Conservation (phyloP, 2,113 vertebrate species). For the Spheniscus mendiculus region DNA sequence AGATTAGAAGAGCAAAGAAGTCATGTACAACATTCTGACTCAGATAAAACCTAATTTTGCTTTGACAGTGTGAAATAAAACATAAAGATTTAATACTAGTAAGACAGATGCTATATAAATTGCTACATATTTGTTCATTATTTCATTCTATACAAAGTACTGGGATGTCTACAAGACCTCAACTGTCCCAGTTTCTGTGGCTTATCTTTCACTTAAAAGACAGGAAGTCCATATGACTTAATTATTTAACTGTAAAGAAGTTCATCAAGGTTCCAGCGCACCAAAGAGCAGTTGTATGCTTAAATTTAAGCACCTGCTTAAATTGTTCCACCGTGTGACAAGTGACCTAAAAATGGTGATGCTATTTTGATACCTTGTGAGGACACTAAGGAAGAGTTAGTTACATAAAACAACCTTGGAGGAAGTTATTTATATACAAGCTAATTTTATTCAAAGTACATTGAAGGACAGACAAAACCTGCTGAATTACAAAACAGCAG, state of each 20-base stretch:
- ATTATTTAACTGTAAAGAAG: not conserved
- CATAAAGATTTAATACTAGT: not conserved
- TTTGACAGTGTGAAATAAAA: not conserved
- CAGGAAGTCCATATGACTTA: not conserved
- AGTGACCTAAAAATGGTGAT: slow-evolving; percentile 12
- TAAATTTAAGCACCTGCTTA: not conserved
- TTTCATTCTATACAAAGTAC: not conserved
- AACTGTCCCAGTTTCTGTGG: not conserved
- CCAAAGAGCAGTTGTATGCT: not conserved
- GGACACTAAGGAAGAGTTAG: not conserved
- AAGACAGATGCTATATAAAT: not conserved
- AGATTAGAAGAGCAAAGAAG: not conserved
- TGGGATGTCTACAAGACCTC: not conserved
- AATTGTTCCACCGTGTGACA: not conserved
- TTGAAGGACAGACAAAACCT: slow-evolving; percentile 4
- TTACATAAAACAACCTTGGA: slow-evolving; percentile 20
- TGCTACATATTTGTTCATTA: not conserved
- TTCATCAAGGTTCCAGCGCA: not conserved
- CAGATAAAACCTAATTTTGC: not conserved
- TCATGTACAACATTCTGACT: not conserved
- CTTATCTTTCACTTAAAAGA: not conserved
- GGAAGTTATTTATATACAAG: slow-evolving; percentile 32
- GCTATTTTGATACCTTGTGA: slow-evolving; percentile 19
- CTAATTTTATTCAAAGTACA: slow-evolving; percentile 39
- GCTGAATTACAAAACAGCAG: not conserved